Conservation (phyloP, 2,797 vertebrate genomes). For the Forpus xanthops region DNA sequence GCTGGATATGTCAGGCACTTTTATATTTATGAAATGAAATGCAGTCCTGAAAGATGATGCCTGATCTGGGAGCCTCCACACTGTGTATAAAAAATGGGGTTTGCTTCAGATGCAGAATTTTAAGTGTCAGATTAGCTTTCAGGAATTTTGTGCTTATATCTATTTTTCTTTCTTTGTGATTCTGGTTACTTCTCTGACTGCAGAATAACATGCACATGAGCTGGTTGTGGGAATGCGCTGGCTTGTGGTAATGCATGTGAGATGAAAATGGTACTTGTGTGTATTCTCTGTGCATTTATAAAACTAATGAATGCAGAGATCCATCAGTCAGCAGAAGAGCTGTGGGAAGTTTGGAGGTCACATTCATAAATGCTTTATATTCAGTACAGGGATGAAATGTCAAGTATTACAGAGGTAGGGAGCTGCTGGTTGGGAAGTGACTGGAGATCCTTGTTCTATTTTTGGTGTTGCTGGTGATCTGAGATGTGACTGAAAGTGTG, state of each 20-base stretch:
- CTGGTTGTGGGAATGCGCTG: background rate
- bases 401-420: background rate
- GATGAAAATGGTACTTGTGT: background rate
- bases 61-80: background rate
- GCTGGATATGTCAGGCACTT: background rate
- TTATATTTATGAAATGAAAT: background rate
- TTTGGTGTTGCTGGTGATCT: background rate
- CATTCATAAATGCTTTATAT: slow-evolving; percentile 31
- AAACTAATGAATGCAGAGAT: slow-evolving; percentile 25
- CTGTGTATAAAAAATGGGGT: background rate
- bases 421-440: background rate
- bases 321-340: background rate
- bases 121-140: background rate
- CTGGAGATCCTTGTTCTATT: background rate
- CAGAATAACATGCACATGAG: slow-evolving; percentile 21
- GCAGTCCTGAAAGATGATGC: background rate
- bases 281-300: slow-evolving; percentile 38
- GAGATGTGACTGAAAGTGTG: background rate
- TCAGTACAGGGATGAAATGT: background rate
- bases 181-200: background rate
- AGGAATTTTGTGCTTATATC: background rate
- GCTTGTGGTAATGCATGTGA: background rate
- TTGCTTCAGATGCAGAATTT: slow-evolving; percentile 30
- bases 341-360: slow-evolving; percentile 28
- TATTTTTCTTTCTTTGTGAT: background rate